These are phyloP conservation scores for Pseudorasbora parva DNA, from an alignment of 2,113 vertebrate genomes.

Conservation along the genomic window DNA sequence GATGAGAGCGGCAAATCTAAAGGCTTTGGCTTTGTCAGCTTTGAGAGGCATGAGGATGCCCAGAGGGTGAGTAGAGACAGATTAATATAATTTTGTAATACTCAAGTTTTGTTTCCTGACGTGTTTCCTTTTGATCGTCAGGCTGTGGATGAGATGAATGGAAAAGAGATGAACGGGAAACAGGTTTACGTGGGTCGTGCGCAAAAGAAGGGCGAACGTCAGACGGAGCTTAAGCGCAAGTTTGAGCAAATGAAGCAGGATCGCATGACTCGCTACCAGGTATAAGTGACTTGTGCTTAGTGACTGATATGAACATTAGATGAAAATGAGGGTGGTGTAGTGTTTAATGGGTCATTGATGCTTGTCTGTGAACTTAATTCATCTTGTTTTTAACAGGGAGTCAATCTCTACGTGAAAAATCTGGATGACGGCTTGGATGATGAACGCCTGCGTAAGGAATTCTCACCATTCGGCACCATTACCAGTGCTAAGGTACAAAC, in stretches of 20 bases:
- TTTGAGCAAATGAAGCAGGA: conserved; percentile 99
- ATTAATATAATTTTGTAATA: not conserved
- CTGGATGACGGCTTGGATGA: conserved; percentile 97
- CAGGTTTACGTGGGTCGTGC: conserved; percentile 95
- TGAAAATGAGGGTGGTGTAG: not conserved
- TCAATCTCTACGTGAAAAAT: conserved; percentile 98
- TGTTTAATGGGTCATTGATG: too few relatives aligned
- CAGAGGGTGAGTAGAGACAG: conserved; percentile 80
- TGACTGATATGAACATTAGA: not conserved
- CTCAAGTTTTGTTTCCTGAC: not conserved
- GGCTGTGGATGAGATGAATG: conserved; percentile 99
- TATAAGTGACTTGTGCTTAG: conserved; percentile 53
- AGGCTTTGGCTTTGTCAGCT: conserved; percentile 97
- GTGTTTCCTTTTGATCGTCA: conserved; percentile 55
- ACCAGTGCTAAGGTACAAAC: conserved; percentile 92
- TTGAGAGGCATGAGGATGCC: conserved; percentile 96
- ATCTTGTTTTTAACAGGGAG: conserved; percentile 78
- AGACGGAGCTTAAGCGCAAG: conserved; percentile 95
- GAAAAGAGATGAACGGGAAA: conserved; percentile 94
- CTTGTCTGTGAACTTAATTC: conserved; percentile 61
- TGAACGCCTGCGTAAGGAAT: conserved; percentile 93
- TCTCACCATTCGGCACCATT: conserved; percentile 94
- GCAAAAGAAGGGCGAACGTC: conserved; percentile 96
- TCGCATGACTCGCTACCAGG: conserved; percentile 98
- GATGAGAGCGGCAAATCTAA: conserved; percentile 93